These are phyloP conservation scores for Macroglossus sobrinus DNA, from an alignment of 2,113 vertebrate species.

Conservation along the genomic window DNA sequence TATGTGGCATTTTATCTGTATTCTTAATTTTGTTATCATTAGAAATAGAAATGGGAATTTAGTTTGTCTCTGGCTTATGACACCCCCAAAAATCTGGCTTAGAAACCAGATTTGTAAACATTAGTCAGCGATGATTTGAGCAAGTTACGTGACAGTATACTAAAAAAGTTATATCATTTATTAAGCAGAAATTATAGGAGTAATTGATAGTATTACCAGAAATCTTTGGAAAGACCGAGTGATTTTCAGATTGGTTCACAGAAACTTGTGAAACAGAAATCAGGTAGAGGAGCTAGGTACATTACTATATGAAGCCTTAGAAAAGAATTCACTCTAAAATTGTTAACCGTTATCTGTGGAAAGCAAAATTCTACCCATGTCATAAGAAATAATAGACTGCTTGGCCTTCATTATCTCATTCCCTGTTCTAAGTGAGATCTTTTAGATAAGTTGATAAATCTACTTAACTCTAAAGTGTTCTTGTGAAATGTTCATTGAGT, in stretches of 20 bases:
- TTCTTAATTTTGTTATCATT: not conserved
- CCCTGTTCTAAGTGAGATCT: not conserved
- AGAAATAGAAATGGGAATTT: slow-evolving; percentile 26
- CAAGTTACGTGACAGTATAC: not conserved
- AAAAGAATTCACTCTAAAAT: not conserved
- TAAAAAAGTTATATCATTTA: not conserved
- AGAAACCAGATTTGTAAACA: not conserved
- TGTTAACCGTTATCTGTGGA: not conserved
- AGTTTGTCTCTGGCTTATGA: not conserved
- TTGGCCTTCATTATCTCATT: not conserved
- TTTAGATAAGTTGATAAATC: not conserved
- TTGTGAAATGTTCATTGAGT: not conserved
- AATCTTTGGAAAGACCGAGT: not conserved
- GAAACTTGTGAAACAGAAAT: not conserved
- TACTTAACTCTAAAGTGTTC: not conserved
- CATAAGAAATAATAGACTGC: not conserved
- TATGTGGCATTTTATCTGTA: not conserved
- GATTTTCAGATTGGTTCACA: not conserved
- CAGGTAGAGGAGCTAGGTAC: not conserved
- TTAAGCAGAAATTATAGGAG: not conserved
- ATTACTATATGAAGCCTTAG: no score
- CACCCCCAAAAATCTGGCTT: not conserved
- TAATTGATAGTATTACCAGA: not conserved
- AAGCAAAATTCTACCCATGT: not conserved
- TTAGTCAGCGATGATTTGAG: not conserved